A percentile compares a stretch with the other conserved stretches of the same genome.
Conservation (phyloP, 2,888 invertebrate genomes). For the Abrostola triplasia region DNA sequence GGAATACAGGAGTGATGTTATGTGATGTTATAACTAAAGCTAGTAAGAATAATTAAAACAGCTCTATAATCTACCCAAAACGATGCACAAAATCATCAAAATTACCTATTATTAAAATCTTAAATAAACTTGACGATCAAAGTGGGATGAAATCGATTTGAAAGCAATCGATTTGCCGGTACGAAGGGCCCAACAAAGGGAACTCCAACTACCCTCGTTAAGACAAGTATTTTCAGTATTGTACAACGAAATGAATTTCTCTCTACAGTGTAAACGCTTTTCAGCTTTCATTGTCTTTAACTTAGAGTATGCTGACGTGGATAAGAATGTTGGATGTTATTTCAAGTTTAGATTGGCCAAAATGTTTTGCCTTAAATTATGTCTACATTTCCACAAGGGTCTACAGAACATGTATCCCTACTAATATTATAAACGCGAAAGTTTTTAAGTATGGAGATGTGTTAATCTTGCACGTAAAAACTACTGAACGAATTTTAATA, state of each 20-base stretch:
- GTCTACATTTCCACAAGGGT: too few relatives aligned
- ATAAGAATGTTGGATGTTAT: constrained; percentile 3
- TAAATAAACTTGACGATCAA: background rate
- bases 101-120: background rate
- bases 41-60: too few relatives aligned
- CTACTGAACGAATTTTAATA: too few relatives aligned
- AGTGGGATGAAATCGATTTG: constrained; percentile 47
- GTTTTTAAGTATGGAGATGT: too few relatives aligned
- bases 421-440: too few relatives aligned
- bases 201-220: constrained; percentile 56
- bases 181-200: constrained; percentile 47
- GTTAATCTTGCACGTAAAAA: too few relatives aligned
- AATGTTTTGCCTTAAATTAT: background rate
- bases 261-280: constrained; percentile 58
- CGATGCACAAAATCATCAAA: too few relatives aligned
- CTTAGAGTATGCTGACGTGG: constrained; percentile 38
- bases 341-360: background rate
- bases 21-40: too few relatives aligned
- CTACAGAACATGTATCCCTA: too few relatives aligned
- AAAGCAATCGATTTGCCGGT: constrained; percentile 47
- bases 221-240: constrained; percentile 61
- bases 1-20: too few relatives aligned
- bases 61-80: too few relatives aligned
- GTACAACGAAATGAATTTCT: constrained; percentile 65
- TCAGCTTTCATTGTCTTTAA: constrained; percentile 62